Percentiles rank a stretch among this genome's conserved stretches.
These are phyloP conservation scores for Zaprionus capensis DNA, from an alignment of 1,140 invertebrate species.

Conservation along the genomic window DNA sequence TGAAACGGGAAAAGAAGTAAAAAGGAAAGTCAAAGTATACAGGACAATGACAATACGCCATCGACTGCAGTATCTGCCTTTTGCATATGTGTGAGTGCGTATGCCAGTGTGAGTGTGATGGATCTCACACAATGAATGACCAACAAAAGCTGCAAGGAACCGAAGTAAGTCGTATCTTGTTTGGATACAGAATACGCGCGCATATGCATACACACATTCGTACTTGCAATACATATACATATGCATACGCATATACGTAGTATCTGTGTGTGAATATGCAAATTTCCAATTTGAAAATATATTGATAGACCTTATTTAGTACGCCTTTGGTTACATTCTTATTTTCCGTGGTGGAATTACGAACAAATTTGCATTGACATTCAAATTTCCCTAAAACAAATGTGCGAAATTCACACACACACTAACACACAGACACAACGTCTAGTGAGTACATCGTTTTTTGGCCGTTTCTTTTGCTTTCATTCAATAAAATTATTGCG, in stretches of 20 bases:
- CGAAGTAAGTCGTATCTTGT: constrained; percentile 36
- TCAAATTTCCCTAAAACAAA: constrained; percentile 38
- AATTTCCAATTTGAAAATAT: constrained; percentile 50
- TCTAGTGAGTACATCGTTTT: constrained; percentile 71
- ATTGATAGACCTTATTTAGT: too few species aligned
- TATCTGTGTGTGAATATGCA: constrained; percentile 38
- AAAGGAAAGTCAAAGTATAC: constrained; percentile 29
- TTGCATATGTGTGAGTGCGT: constrained; percentile 7
- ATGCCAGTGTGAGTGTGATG: constrained; percentile 24
- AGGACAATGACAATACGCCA: constrained; percentile 48
- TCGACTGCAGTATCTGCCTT: constrained; percentile 11
- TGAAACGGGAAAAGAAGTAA: constrained; percentile 36
- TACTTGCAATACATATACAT: constrained; percentile 6
- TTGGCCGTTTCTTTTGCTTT: constrained; percentile 72
- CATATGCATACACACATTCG: constrained; percentile 36
- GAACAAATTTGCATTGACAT: constrained; percentile 45
- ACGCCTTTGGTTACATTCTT: too few species aligned
- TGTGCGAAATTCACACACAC: constrained; percentile 22
- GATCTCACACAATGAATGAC: constrained; percentile 51
- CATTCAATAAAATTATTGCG: constrained; percentile 82
- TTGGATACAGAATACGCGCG: constrained; percentile 46
- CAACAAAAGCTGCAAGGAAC: constrained; percentile 37
- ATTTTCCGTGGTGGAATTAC: background rate
- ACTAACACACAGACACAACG: constrained; percentile 19
- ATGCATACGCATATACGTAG: background rate